Conservation (phyloP, 2,113 vertebrate genomes). For the Pomatorhinus ruficollis region DNA sequence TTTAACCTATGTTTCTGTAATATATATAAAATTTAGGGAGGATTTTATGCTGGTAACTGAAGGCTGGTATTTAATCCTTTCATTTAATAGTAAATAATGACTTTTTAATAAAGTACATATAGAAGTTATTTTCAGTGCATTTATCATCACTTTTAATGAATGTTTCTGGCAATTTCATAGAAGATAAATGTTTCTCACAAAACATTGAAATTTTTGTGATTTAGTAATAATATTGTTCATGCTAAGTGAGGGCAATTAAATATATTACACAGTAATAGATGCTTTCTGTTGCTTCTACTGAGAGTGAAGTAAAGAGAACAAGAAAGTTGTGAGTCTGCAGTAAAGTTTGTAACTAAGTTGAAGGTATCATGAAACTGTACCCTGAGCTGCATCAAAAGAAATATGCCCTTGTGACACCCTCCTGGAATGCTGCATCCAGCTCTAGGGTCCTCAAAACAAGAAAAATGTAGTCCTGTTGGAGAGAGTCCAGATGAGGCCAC, state of each 20-base stretch:
- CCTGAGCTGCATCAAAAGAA: background rate
- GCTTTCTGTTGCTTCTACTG: background rate
- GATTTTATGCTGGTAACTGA: background rate
- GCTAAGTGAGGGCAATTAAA: background rate
- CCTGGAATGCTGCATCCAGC: background rate
- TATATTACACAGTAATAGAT: background rate
- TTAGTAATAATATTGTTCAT: background rate
- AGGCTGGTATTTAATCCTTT: background rate
- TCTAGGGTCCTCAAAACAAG: background rate
- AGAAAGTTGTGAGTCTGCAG: background rate
- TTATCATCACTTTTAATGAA: background rate
- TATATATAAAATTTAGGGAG: background rate
- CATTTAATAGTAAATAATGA: background rate
- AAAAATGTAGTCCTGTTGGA: background rate
- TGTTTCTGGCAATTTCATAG: background rate
- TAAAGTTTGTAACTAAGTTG: background rate
- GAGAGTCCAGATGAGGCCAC: background rate
- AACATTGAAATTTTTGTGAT: background rate
- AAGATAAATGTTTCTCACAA: background rate
- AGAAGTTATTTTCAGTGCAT: background rate
- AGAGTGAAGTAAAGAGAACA: background rate
- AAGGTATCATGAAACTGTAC: accelerated
- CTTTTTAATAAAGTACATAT: background rate
- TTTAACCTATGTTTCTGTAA: background rate
- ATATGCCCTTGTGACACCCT: background rate